Base-by-base conservation (phyloP, 2,113 vertebrate species). In the Stictonetta naevosa region DNA sequence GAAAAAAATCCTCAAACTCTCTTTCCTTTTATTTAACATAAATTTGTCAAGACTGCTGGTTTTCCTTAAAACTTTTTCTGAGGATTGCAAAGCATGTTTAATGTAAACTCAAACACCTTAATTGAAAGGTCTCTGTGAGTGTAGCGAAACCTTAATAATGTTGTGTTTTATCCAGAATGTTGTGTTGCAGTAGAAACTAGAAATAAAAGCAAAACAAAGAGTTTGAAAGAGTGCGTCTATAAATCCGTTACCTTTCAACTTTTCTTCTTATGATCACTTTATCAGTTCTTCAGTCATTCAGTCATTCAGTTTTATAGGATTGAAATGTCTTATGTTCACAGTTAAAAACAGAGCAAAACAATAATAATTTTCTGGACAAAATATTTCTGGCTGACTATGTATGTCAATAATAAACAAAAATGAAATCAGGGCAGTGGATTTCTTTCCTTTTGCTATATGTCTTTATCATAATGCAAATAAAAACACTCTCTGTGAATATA, bases 71-170 rank as follows among this genome's bases (percentile, higher is more conserved):
- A 38, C 17, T 62, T 91, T 94, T 83, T 68, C 33, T 55, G 36
- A 72, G n/a, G 20, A 67, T 28, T 83, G 46, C 55, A 89, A 93
- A 85, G 17, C 3, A 1, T 68, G 63, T 81, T 93, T 93, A 81
- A 63, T 83, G 59, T 92, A 87, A 96, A 88, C 68, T 90, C 72
- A 28, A 74, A 69, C 82, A 90, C 74, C 79, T 93, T 92, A 95
- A 94, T 60, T 96, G 88, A 91, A 94, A 92, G 83, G 60, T 94
- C 68, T 92, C 82, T 92, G 52, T 96, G 85, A 90, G 74, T 71
- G 52, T n/a, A 86, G 38, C 5, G 18, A 88, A 92, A 52, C 79
- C 60, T 95, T 72, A 94, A 90, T 86, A 95, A 93, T 56, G n/a
- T 5, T 64, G 19, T 2, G 4, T 81, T 90, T 95, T 68, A 90